phyloP scores from a whole-genome alignment of 1,140 invertebrate species.

The Drosophila takahashii region DNA sequence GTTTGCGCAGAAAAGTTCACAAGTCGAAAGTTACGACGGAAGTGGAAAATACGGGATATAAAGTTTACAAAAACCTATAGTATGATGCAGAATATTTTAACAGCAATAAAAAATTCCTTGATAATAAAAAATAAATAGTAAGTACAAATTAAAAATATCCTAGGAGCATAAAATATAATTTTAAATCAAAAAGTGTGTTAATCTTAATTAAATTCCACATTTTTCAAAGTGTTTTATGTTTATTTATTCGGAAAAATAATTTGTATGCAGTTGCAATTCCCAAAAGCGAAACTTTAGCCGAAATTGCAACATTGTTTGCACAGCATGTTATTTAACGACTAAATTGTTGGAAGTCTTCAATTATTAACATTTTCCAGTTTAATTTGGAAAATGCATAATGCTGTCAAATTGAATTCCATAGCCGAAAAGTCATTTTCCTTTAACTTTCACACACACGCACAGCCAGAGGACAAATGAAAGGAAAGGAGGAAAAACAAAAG shows the following conservation, averaged over 20 bases:
- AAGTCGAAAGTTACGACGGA: conserved; percentile 10
- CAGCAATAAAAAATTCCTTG: background rate
- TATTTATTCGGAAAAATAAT: too few species aligned
- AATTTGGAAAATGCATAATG: conserved; percentile 13
- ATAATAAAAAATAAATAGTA: too few species aligned
- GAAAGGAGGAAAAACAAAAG: conserved; percentile 20
- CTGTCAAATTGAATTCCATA: conserved; percentile 35
- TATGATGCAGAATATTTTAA: background rate
- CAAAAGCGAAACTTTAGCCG: background rate
- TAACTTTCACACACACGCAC: conserved; percentile 7
- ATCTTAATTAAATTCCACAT: too few species aligned
- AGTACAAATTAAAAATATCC: too few species aligned
- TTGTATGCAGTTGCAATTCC: background rate
- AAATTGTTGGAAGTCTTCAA: conserved; percentile 2
- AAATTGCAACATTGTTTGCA: background rate
- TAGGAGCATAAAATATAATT: too few species aligned
- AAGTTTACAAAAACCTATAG: background rate
- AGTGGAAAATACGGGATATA: background rate
- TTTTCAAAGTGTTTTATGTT: too few species aligned
- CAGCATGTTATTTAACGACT: background rate
- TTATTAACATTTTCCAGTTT: conserved; percentile 12
- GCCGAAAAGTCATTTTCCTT: conserved; percentile 28
- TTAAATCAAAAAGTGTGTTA: too few species aligned
- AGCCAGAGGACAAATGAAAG: conserved; percentile 17
- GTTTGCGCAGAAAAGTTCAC: conserved; percentile 23